A percentile compares a stretch with the other conserved stretches of the same genome.
phyloP scores from a whole-genome alignment of 2,888 invertebrate species.

The Watsonalla cultraria region DNA sequence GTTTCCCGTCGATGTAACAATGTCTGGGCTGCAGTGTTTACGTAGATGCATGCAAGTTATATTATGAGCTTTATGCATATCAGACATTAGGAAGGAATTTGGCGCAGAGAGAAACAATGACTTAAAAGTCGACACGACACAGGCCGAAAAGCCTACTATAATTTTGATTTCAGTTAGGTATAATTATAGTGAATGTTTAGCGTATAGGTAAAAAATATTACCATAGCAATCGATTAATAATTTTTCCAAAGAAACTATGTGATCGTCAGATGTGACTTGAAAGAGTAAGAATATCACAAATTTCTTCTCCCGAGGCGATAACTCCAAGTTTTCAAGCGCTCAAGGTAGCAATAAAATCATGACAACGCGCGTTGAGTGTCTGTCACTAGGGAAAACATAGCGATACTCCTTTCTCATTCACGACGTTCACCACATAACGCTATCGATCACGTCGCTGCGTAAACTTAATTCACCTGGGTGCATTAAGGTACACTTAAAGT shows the following conservation, averaged over 20 bases:
- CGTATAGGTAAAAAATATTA: too few species aligned
- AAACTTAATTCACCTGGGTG: background rate
- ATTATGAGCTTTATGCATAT: background rate
- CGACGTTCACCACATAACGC: background rate
- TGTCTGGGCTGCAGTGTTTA: background rate
- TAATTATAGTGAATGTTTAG: too few species aligned
- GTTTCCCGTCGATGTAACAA: slow-evolving; percentile 12
- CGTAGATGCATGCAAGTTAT: background rate
- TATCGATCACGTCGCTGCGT: background rate
- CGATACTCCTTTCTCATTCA: slow-evolving; percentile 17
- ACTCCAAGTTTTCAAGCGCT: slow-evolving; percentile 26
- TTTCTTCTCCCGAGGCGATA: slow-evolving; percentile 7
- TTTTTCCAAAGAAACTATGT: background rate
- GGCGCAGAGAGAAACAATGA: too few species aligned
- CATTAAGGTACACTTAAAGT: background rate
- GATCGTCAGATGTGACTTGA: background rate
- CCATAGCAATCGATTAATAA: too few species aligned
- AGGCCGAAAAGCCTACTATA: too few species aligned
- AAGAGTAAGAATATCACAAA: background rate
- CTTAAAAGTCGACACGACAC: too few species aligned
- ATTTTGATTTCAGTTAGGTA: too few species aligned
- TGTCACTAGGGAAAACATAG: slow-evolving; percentile 32
- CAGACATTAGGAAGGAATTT: background rate
- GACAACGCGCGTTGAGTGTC: slow-evolving; percentile 21
- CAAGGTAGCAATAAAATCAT: slow-evolving; percentile 23